Evolutionary conservation across 2,797 vertebrate species (phyloP).

Genomic region (Acrossocheilus fasciatus): DNA sequence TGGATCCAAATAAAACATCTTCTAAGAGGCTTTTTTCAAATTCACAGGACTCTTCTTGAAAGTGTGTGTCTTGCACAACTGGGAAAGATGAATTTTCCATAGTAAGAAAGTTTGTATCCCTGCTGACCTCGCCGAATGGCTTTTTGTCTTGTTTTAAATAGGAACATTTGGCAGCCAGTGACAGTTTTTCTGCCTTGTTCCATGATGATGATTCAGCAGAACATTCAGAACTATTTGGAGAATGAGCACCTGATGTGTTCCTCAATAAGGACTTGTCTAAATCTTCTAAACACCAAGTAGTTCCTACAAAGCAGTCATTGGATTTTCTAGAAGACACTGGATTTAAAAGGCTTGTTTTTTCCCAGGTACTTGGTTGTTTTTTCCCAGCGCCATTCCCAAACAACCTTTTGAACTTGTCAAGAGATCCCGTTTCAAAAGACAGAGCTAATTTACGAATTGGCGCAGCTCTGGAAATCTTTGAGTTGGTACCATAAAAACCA

Average conservation of each 20-base stretch:
- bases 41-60: constrained; percentile 17
- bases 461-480: constrained; percentile 67
- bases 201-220: constrained; percentile 18
- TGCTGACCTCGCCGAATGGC: constrained; percentile 49
- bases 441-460: constrained; percentile 74
- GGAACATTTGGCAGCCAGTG: constrained; percentile 87
- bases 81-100: constrained; percentile 4
- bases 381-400: constrained; percentile 73
- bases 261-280: constrained; percentile 27
- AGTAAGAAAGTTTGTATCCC: constrained; percentile 5
- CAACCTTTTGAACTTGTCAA: constrained; percentile 89
- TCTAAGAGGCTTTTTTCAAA: constrained; percentile 19
- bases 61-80: not conserved
- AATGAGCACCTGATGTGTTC: constrained; percentile 57
- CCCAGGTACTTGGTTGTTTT: constrained; percentile 28
- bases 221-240: constrained; percentile 65
- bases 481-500: constrained; percentile 34
- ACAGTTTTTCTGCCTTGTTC: constrained; percentile 66
- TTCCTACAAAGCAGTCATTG: constrained; percentile 8
- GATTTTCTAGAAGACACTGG: not conserved
- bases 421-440: constrained; percentile 78
- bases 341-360: constrained; percentile 27
- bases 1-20: not conserved
- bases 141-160: constrained; percentile 76
- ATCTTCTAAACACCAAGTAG: constrained; percentile 13